These are phyloP conservation scores for Catocala fraxini DNA, from an alignment of 2,888 invertebrate species.

Conservation along the genomic window DNA sequence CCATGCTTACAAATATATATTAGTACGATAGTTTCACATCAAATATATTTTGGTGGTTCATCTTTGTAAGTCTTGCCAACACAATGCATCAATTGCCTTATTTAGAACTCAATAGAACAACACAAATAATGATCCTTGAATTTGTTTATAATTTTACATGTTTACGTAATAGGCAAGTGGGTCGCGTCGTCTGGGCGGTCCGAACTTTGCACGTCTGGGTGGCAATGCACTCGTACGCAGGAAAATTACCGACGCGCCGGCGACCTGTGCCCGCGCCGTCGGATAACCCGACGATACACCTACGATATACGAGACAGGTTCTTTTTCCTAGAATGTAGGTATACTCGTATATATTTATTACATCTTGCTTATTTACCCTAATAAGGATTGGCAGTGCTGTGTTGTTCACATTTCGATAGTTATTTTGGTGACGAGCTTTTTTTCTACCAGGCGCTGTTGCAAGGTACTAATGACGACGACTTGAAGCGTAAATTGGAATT, in stretches of 20 bases:
- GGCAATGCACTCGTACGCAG: constrained; percentile 57
- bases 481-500: no score
- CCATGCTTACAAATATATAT: no score
- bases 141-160: constrained; percentile 33
- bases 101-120: neutral
- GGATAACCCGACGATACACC: constrained; percentile 8
- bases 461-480: no score
- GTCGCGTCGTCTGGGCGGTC: constrained; percentile 71
- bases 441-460: no score
- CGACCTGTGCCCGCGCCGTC: constrained; percentile 4
- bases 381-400: no score
- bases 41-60: no score
- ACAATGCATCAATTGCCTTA: no score
- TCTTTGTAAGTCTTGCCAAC: no score
- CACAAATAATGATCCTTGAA: constrained; percentile 30
- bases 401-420: no score
- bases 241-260: constrained; percentile 51
- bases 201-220: constrained; percentile 77
- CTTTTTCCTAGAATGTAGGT: neutral
- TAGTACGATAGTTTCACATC: no score
- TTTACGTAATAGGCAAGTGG: constrained; percentile 57
- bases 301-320: neutral
- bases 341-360: neutral
- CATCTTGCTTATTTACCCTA: neutral
- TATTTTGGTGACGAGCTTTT: no score